Evolutionary conservation across 2,888 invertebrate species (phyloP).

Genomic region (Drosophila atripex): DNA sequence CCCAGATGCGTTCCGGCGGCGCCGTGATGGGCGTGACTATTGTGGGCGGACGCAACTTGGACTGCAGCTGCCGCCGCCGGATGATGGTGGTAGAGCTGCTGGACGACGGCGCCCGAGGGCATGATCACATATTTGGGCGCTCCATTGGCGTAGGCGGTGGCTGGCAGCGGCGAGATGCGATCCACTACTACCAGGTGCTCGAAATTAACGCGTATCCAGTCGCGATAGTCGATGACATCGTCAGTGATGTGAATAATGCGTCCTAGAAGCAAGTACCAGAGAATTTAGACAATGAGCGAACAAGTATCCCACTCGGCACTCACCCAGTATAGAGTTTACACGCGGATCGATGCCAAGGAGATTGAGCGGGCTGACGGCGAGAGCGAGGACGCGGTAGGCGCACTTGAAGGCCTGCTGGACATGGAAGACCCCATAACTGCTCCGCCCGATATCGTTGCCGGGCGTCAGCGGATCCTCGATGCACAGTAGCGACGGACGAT

Average conservation of each 20-base stretch:
- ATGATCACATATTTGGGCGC: slow-evolving; percentile 76
- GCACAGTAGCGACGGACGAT: slow-evolving; percentile 96
- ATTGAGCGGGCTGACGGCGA: slow-evolving; percentile 87
- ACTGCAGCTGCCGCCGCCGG: slow-evolving; percentile 27
- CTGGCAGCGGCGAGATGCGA: slow-evolving; percentile 75
- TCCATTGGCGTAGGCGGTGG: slow-evolving; percentile 57
- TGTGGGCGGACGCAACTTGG: slow-evolving; percentile 62
- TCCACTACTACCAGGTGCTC: slow-evolving; percentile 80
- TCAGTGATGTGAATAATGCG: slow-evolving; percentile 96
- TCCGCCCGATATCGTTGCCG: slow-evolving; percentile 98
- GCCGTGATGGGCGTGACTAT: slow-evolving; percentile 20
- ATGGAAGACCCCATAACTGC: slow-evolving; percentile 91
- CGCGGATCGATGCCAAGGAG: slow-evolving; percentile 85
- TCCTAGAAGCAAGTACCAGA: slow-evolving; percentile 84
- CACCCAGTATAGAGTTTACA: slow-evolving; percentile 87
- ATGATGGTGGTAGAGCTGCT: slow-evolving; percentile 66
- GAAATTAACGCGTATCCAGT: slow-evolving; percentile 84
- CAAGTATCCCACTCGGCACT: slow-evolving; percentile 36
- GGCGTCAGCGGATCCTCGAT: slow-evolving; percentile 99
- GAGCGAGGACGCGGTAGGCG: slow-evolving; percentile 93
- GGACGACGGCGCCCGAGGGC: slow-evolving; percentile 70
- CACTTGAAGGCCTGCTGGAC: slow-evolving; percentile 98
- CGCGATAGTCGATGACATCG: slow-evolving; percentile 90
- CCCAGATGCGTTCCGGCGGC: slow-evolving; percentile 28
- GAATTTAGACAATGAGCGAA: not conserved